These are phyloP conservation scores for Drosophila repleta DNA, from an alignment of 1,140 invertebrate genomes.

Conservation along the genomic window DNA sequence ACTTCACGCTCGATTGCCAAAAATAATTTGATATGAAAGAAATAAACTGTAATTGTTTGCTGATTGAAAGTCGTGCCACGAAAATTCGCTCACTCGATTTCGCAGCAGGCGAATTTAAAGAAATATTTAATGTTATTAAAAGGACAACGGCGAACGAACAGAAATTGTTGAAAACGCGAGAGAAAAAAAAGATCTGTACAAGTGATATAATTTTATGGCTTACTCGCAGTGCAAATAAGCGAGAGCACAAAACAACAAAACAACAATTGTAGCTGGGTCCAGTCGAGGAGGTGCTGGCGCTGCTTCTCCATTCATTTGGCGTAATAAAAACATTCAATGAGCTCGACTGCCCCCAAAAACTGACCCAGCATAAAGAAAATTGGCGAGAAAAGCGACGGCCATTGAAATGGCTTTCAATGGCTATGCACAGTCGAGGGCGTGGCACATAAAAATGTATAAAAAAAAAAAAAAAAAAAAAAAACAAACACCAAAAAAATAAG, in stretches of 20 bases:
- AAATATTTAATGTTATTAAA: slow-evolving; percentile 62
- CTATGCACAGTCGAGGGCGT: slow-evolving; percentile 29
- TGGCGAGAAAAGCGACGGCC: slow-evolving; percentile 80
- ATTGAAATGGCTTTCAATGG: slow-evolving; percentile 79
- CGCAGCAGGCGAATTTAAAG: slow-evolving; percentile 10
- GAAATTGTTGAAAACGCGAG: not conserved
- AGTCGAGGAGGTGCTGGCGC: slow-evolving; percentile 38
- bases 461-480: slow-evolving; percentile 32
- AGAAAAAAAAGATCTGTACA: slow-evolving; percentile 36
- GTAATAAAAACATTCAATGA: slow-evolving; percentile 82
- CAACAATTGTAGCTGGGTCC: slow-evolving; percentile 32
- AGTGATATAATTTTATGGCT: slow-evolving; percentile 62
- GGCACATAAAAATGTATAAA: slow-evolving; percentile 3
- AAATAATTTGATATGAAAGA: slow-evolving; percentile 82
- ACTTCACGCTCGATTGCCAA: slow-evolving; percentile 79
- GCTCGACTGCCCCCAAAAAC: slow-evolving; percentile 55
- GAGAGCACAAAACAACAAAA: slow-evolving; percentile 28
- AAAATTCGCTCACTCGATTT: slow-evolving; percentile 33
- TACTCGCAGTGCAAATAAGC: slow-evolving; percentile 43
- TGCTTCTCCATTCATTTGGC: slow-evolving; percentile 62
- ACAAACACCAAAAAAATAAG: slow-evolving; percentile 1
- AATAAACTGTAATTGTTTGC: slow-evolving; percentile 79
- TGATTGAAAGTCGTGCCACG: slow-evolving; percentile 64
- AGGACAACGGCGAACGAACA: slow-evolving; percentile 39
- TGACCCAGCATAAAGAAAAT: slow-evolving; percentile 74